Evolutionary conservation across 1,140 invertebrate species (phyloP).

Genomic region (Drosophila rhopaloa): DNA sequence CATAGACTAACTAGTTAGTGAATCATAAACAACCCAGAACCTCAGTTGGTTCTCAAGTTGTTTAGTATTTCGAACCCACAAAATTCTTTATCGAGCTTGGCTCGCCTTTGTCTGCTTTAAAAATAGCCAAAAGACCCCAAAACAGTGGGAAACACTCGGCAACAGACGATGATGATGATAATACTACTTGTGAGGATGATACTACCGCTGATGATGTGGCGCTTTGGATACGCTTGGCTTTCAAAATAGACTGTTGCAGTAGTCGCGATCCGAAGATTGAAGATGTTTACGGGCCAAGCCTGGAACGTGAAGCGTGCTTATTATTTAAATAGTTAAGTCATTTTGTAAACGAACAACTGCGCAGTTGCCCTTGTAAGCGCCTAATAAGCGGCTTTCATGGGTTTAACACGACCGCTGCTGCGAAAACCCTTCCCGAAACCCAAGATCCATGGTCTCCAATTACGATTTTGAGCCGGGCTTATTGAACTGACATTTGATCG

Average conservation of each 20-base stretch:
- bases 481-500: conserved; percentile 63
- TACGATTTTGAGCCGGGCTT: conserved; percentile 31
- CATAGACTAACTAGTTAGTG: conserved; percentile 60
- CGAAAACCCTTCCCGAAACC: conserved; percentile 14
- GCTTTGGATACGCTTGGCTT: conserved; percentile 31
- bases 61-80: conserved; percentile 27
- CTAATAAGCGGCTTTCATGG: conserved; percentile 33
- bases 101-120: conserved; percentile 37
- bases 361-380: conserved; percentile 60
- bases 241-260: conserved; percentile 35
- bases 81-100: conserved; percentile 7
- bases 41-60: conserved; percentile 34
- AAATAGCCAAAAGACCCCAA: conserved; percentile 39
- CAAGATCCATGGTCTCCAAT: conserved; percentile 24
- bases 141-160: conserved; percentile 37
- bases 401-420: conserved; percentile 25
- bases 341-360: conserved; percentile 64
- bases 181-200: neutral
- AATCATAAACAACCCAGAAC: conserved; percentile 56
- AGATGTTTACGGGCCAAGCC: conserved; percentile 12
- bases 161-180: conserved; percentile 23
- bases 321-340: conserved; percentile 70
- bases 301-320: conserved; percentile 62
- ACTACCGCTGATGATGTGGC: conserved; percentile 40
- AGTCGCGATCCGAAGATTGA: conserved; percentile 17